phyloP scores from a whole-genome alignment of 2,113 vertebrate genomes.

The Cheilinus undulatus region DNA sequence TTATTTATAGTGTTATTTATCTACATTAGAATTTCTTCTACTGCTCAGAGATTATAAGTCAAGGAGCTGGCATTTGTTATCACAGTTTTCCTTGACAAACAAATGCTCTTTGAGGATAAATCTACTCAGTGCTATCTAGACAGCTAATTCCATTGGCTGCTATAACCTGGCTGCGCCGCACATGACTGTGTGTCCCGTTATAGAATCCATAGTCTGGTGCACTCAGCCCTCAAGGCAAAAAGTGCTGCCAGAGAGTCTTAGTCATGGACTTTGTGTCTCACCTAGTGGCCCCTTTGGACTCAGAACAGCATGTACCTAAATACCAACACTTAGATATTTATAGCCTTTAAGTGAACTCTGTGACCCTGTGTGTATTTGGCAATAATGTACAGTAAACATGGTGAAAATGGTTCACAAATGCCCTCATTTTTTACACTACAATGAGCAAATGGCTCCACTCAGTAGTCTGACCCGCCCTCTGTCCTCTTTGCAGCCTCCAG shows the following conservation, averaged over 20 bases:
- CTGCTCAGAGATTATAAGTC: conserved; percentile 21
- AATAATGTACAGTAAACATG: background rate
- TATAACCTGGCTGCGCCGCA: conserved; percentile 18
- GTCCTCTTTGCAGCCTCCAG: conserved; percentile 90
- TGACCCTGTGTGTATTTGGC: background rate
- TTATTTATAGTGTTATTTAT: conserved; percentile 5
- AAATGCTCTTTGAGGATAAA: conserved; percentile 24
- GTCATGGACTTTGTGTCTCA: conserved; percentile 25
- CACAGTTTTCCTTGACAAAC: conserved; percentile 31
- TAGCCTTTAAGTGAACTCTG: background rate
- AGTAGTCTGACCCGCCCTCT: background rate
- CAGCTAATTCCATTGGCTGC: conserved; percentile 35
- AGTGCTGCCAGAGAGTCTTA: conserved; percentile 6
- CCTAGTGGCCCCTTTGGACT: conserved; percentile 51
- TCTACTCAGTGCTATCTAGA: conserved; percentile 51
- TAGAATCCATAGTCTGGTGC: background rate
- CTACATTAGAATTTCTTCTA: conserved; percentile 15
- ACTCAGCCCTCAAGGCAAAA: conserved; percentile 12
- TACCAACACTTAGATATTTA: conserved; percentile 9
- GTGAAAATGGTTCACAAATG: background rate
- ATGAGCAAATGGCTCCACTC: background rate
- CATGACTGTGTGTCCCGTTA: conserved; percentile 26
- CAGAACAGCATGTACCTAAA: conserved; percentile 14
- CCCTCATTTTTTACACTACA: background rate
- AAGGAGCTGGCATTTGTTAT: conserved; percentile 12